These are phyloP conservation scores for Buathra laborator DNA, from an alignment of 2,888 invertebrate species.

Conservation along the genomic window DNA sequence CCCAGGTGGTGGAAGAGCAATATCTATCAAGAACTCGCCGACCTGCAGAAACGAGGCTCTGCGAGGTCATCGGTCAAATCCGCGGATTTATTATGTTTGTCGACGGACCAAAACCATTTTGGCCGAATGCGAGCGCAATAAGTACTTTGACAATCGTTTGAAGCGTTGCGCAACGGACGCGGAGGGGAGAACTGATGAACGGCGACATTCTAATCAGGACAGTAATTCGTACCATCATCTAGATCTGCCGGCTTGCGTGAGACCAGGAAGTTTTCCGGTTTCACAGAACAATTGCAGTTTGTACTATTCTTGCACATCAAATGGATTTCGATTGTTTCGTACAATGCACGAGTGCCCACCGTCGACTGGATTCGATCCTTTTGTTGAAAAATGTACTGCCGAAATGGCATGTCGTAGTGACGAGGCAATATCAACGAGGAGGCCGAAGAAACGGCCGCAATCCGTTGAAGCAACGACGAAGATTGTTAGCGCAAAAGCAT, in stretches of 20 bases:
- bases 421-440: not conserved
- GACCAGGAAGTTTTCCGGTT: constrained; percentile 83
- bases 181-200: not conserved
- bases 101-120: constrained; percentile 83
- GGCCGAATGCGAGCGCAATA: constrained; percentile 78
- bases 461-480: not conserved
- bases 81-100: constrained; percentile 85
- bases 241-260: constrained; percentile 76
- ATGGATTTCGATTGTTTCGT: constrained; percentile 81
- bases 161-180: constrained; percentile 71
- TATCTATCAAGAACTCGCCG: constrained; percentile 52
- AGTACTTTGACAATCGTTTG: constrained; percentile 77
- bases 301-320: constrained; percentile 84
- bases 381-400: constrained; percentile 70
- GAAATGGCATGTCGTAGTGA: not conserved
- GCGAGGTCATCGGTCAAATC: constrained; percentile 83
- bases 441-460: not conserved
- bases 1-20: constrained; percentile 83
- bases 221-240: constrained; percentile 69
- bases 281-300: constrained; percentile 82
- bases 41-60: constrained; percentile 77
- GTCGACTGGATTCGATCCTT: constrained; percentile 73
- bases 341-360: constrained; percentile 80
- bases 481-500: not conserved
- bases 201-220: constrained; percentile 22